Base-by-base conservation (phyloP, 2,113 vertebrate species). In the Halcyon malimbica region DNA sequence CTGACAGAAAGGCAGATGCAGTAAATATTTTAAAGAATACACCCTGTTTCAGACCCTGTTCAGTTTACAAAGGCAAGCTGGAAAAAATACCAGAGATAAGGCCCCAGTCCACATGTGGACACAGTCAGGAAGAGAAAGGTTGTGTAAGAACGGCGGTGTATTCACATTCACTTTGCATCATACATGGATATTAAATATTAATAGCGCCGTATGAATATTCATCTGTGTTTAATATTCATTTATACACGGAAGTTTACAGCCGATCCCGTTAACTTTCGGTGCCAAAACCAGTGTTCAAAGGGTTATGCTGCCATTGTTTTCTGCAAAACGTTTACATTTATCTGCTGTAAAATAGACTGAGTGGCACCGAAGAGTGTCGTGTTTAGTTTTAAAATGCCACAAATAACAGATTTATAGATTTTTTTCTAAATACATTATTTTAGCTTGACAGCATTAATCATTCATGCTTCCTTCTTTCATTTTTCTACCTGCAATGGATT, bases 391-490 rank as follows among this genome's bases (percentile, higher is more conserved):
- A 98, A 99, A 99, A 99, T 99, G 99, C 98, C 99, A 99, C 98
- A 99, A 99, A 99, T 98, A 99, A 98, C 99, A 99, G 99, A 99
- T 99, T 99, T 99, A 99, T 99, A 98, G 99, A 98, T 98, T 98
- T 98, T 42, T 42, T 98, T 98, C 97, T 98, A 98, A 99, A 98
- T 99, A 99, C 98, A 99, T 99, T 99, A 99, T 99, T 99, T 99
- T 99, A 99, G 98, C 98, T 99, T 99, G 99, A 99, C 99, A 99
- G 98, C 99, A 99, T 99, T 99, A 99, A 99, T 99, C 99, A 99
- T 99, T 99, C 99, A 99, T 99, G 98, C 98, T 98, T 98, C 98
- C 98, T 98, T 98, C 98, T 98, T 98, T 98, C 98, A 98, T 98
- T 98, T 98, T 98, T 98, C 98, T 98, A 97, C 98, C 98, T 98